phyloP scores from a whole-genome alignment of 2,888 invertebrate species.

The Dynastes hyllus region DNA sequence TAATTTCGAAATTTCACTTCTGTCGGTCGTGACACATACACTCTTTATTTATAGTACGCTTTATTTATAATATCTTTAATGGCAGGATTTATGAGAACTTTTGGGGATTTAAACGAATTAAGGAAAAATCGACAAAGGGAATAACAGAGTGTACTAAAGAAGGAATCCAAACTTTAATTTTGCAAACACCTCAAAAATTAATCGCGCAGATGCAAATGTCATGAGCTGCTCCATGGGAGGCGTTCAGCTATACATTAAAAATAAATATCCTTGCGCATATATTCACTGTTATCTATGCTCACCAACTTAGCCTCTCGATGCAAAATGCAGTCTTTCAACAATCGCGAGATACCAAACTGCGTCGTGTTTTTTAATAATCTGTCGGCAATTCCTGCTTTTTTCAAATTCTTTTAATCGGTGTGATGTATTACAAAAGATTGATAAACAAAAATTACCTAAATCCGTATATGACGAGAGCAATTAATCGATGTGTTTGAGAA shows the following conservation, averaged over 20 bases:
- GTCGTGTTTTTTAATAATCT: neutral
- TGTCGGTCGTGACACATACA: too few species aligned
- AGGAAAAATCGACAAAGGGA: neutral
- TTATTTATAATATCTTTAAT: neutral
- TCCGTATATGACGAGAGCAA: neutral
- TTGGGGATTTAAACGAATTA: neutral
- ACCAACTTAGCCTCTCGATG: slow-evolving; percentile 8
- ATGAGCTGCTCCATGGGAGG: neutral
- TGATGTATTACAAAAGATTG: neutral
- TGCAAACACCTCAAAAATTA: neutral
- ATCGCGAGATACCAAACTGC: neutral
- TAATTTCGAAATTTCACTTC: too few species aligned
- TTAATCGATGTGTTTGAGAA: neutral
- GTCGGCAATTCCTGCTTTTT: neutral
- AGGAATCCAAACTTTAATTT: neutral
- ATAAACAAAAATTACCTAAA: neutral
- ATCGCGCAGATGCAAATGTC: slow-evolving; percentile 15
- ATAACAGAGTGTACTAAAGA: neutral
- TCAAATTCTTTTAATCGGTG: neutral
- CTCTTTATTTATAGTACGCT: too few species aligned
- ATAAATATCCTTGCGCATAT: neutral
- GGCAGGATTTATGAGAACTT: neutral
- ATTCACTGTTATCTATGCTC: neutral
- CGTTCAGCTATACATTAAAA: neutral
- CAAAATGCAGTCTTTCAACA: neutral